phyloP scores from a whole-genome alignment of 2,888 invertebrate genomes.

The Sphaerophoria rueppellii region DNA sequence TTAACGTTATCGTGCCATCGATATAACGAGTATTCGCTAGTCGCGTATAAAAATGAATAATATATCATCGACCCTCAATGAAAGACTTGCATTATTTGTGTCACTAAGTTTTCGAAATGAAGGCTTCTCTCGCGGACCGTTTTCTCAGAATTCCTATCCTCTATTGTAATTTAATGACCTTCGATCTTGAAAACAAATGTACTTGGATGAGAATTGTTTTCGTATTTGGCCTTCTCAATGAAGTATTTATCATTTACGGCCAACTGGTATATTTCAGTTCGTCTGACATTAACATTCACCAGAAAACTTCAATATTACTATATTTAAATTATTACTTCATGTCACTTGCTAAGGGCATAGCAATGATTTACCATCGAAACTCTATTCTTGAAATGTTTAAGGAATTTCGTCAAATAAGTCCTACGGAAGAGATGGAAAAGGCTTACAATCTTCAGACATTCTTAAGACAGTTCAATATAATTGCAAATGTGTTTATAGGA shows the following conservation, averaged over 20 bases:
- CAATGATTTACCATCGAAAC: constrained; percentile 41
- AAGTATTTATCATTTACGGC: neutral
- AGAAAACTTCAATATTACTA: neutral
- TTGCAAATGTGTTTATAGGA: constrained; percentile 1
- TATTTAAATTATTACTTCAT: neutral
- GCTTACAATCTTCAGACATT: neutral
- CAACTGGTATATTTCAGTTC: neutral
- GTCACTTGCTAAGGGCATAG: constrained; percentile 8
- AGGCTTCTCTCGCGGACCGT: neutral
- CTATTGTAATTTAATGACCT: neutral
- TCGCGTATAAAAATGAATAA: too few relatives aligned
- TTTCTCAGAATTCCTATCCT: neutral
- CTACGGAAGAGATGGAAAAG: neutral
- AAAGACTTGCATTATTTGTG: neutral
- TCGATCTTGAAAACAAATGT: constrained; percentile 1
- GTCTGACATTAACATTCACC: neutral
- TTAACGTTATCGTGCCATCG: too few relatives aligned
- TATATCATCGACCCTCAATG: too few relatives aligned
- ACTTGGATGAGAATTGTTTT: neutral
- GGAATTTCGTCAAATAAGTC: constrained; percentile 10
- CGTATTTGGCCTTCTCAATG: neutral
- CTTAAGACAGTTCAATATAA: neutral
- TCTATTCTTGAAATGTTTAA: neutral
- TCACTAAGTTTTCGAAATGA: neutral
- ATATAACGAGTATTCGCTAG: too few relatives aligned